These are phyloP conservation scores for Odontesthes bonariensis DNA, from an alignment of 2,113 vertebrate species.

Conservation along the genomic window DNA sequence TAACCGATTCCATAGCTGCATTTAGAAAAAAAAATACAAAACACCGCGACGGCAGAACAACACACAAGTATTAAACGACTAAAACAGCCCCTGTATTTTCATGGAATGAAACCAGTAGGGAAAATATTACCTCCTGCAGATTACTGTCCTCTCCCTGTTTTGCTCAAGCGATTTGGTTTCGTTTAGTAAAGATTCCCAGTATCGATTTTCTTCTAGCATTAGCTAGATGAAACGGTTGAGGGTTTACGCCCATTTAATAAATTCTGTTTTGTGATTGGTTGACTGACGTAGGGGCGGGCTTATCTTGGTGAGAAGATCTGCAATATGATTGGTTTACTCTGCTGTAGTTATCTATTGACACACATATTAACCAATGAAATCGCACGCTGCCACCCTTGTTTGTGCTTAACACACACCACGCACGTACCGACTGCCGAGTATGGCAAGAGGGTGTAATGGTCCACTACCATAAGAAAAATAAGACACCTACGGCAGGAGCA, in stretches of 20 bases:
- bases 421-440: constrained; percentile 51
- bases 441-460: background rate
- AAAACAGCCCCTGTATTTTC: fast-evolving
- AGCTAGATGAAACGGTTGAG: constrained; percentile 42
- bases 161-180: constrained; percentile 54
- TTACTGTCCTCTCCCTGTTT: constrained; percentile 25
- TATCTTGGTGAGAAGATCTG: fast-evolving
- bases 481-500: background rate
- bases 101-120: background rate
- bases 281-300: fast-evolving
- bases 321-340: constrained; percentile 27
- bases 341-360: constrained; percentile 29
- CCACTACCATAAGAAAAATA: background rate
- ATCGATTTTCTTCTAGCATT: constrained; percentile 75
- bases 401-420: constrained; percentile 14
- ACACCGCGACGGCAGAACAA: constrained; percentile 59
- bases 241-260: constrained; percentile 60
- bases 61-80: constrained; percentile 17
- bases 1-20: constrained; percentile 64
- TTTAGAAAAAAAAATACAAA: constrained; percentile 75
- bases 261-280: constrained; percentile 62
- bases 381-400: background rate
- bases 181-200: constrained; percentile 53
- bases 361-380: constrained; percentile 35
- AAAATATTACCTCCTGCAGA: constrained; percentile 77